Percentiles rank a stretch among this genome's conserved stretches.
Evolutionary conservation across 2,113 vertebrate species (phyloP).

Genomic region (Pagrus major): DNA sequence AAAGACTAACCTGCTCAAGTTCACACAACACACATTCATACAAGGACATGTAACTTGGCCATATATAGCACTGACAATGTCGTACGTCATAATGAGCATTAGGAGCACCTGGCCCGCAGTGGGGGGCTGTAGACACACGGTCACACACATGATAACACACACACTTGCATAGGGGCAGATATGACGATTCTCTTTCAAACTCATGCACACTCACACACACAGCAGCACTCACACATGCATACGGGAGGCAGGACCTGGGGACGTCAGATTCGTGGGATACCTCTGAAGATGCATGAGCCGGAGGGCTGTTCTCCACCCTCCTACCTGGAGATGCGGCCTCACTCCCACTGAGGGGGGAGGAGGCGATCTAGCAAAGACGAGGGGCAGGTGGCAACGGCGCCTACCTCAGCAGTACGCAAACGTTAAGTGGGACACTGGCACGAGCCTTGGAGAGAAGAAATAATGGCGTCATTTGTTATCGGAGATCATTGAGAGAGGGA

Average conservation of each 20-base stretch:
- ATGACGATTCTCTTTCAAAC: not conserved
- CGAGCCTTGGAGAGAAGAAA: constrained; percentile 51
- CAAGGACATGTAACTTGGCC: constrained; percentile 38
- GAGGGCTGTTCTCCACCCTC: constrained; percentile 16
- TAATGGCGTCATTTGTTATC: constrained; percentile 80
- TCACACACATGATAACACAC: constrained; percentile 3
- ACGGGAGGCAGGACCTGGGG: not conserved
- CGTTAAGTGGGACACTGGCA: constrained; percentile 78
- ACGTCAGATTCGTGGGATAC: constrained; percentile 12
- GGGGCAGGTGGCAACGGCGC: constrained; percentile 23
- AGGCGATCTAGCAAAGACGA: not conserved
- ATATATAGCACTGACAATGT: constrained; percentile 55
- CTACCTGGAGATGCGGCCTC: constrained; percentile 7
- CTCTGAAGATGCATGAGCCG: constrained; percentile 63
- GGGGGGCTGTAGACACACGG: constrained; percentile 22
- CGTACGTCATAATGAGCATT: constrained; percentile 47
- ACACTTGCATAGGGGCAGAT: not conserved
- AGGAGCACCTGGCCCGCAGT: constrained; percentile 57
- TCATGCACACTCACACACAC: not conserved
- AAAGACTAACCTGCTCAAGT: constrained; percentile 6
- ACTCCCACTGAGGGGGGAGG: not conserved
- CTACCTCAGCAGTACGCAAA: constrained; percentile 73
- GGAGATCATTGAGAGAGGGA: constrained; percentile 40
- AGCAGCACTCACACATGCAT: not conserved
- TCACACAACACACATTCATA: constrained; percentile 25